Percentiles rank a stretch among this genome's conserved stretches.
These are phyloP conservation scores for Selene dorsalis DNA, from an alignment of 2,797 vertebrate species.

Conservation along the genomic window DNA sequence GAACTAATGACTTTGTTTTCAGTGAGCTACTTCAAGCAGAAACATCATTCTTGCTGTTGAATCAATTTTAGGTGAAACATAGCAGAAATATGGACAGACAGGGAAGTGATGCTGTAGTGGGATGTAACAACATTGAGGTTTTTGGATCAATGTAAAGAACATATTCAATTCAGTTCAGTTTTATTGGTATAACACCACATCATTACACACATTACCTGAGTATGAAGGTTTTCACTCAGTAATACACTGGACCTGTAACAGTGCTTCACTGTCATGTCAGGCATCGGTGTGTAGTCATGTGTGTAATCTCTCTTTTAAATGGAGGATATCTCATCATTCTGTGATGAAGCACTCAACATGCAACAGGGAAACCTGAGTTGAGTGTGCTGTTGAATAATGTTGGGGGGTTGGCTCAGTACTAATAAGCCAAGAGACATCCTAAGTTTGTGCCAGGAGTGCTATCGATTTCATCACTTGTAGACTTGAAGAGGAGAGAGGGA, in stretches of 20 bases:
- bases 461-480: conserved; percentile 64
- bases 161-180: too few species aligned
- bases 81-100: neutral
- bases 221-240: too few species aligned
- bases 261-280: neutral
- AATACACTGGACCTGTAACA: neutral
- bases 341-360: neutral
- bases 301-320: conserved; percentile 1
- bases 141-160: too few species aligned
- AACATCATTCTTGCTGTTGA: conserved; percentile 14
- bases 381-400: conserved; percentile 2
- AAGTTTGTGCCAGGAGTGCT: conserved; percentile 57
- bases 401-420: conserved; percentile 9
- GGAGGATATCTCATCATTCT: neutral
- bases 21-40: conserved; percentile 33
- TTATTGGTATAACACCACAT: too few species aligned
- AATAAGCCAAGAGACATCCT: conserved; percentile 47
- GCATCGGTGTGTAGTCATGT: neutral
- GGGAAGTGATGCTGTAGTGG: neutral
- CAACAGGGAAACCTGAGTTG: conserved; percentile 21
- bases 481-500: conserved; percentile 48
- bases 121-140: too few species aligned
- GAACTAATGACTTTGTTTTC: conserved; percentile 68
- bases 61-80: conserved; percentile 5
- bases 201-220: too few species aligned